These are phyloP conservation scores for Malachius bipustulatus DNA, from an alignment of 2,888 invertebrate species.

Conservation along the genomic window DNA sequence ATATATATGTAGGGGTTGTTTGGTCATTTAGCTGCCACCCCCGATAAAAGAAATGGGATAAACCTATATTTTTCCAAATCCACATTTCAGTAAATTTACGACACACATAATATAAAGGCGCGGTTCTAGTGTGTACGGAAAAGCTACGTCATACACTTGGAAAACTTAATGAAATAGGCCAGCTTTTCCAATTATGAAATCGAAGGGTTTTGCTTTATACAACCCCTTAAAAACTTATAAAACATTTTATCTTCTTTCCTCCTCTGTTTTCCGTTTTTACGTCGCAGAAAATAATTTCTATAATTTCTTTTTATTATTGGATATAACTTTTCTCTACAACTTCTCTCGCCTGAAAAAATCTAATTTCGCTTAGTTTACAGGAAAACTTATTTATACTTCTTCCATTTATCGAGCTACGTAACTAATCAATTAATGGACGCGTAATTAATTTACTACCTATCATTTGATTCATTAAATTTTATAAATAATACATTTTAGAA, in stretches of 20 bases:
- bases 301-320: slow-evolving; percentile 15
- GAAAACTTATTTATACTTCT: too few relatives aligned
- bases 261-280: slow-evolving; percentile 11
- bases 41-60: slow-evolving; percentile 30
- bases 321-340: too few relatives aligned
- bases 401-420: too few relatives aligned
- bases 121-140: slow-evolving; percentile 23
- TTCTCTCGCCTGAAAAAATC: too few relatives aligned
- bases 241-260: slow-evolving; percentile 13
- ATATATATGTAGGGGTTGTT: too few relatives aligned
- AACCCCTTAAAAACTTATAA: slow-evolving; percentile 18
- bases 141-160: slow-evolving; percentile 24
- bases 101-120: slow-evolving; percentile 27
- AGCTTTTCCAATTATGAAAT: slow-evolving; percentile 29
- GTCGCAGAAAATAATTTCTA: slow-evolving; percentile 16
- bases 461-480: too few relatives aligned
- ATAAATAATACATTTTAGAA: too few relatives aligned
- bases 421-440: too few relatives aligned
- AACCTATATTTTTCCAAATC: slow-evolving; percentile 33
- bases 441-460: too few relatives aligned
- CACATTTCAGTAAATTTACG: slow-evolving; percentile 32
- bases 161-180: slow-evolving; percentile 32
- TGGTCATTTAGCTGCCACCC: slow-evolving; percentile 28
- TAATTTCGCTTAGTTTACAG: too few relatives aligned
- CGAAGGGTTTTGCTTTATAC: slow-evolving; percentile 21